Evolutionary conservation across 2,113 vertebrate genomes (phyloP).

Genomic region (Holacanthus passer): DNA sequence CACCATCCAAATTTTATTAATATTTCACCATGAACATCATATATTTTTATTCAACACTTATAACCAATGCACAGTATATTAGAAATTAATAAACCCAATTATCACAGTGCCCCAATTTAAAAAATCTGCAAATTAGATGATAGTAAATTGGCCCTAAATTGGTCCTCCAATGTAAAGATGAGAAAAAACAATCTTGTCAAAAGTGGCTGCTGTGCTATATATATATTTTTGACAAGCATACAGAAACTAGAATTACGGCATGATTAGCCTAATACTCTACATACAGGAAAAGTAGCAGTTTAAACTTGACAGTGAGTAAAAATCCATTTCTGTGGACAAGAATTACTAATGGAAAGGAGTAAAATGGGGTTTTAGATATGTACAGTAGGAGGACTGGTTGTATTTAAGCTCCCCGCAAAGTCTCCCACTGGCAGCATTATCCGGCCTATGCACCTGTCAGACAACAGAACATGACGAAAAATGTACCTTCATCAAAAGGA

Average conservation of each 20-base stretch:
- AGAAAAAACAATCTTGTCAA: slow-evolving; percentile 16
- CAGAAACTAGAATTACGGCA: slow-evolving; percentile 66
- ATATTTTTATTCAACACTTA: background rate
- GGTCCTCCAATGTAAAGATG: background rate
- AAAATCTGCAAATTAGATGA: background rate
- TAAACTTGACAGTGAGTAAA: slow-evolving; percentile 77
- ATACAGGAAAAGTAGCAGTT: slow-evolving; percentile 73
- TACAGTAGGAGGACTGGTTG: slow-evolving; percentile 81
- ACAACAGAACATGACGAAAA: slow-evolving; percentile 75
- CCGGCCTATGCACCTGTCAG: slow-evolving; percentile 79
- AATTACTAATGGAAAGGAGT: slow-evolving; percentile 79
- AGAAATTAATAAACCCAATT: background rate
- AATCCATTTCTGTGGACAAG: slow-evolving; percentile 78
- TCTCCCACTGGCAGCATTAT: slow-evolving; percentile 82
- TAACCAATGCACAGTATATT: background rate
- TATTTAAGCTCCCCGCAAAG: slow-evolving; percentile 81
- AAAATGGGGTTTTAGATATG: slow-evolving; percentile 83
- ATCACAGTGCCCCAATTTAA: background rate
- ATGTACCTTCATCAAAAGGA: slow-evolving; percentile 69
- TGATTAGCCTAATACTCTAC: slow-evolving; percentile 74
- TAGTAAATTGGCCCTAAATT: background rate
- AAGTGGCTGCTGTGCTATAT: slow-evolving; percentile 36
- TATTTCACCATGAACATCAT: background rate
- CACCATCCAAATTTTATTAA: background rate
- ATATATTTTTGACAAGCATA: slow-evolving; percentile 67